These are phyloP conservation scores for Drosophila sp. DNA, from an alignment of 1,140 invertebrate genomes.

Conservation along the genomic window DNA sequence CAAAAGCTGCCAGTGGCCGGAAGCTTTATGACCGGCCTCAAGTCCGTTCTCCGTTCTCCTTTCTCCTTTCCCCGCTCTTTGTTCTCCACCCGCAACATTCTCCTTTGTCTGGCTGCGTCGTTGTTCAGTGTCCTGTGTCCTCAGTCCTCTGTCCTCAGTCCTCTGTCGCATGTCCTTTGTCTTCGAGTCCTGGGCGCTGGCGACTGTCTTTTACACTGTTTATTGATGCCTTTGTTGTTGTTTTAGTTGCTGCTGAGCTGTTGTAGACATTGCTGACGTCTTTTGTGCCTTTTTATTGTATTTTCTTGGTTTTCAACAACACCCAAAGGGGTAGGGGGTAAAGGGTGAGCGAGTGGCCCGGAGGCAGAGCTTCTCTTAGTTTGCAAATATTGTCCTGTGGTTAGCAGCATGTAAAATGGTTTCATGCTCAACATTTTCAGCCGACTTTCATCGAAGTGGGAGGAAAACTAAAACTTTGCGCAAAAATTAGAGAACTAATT, in stretches of 20 bases:
- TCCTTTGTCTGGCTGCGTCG: not conserved
- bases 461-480: constrained; percentile 19
- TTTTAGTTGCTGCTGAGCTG: constrained; percentile 47
- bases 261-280: constrained; percentile 76
- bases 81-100: too few relatives aligned
- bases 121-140: constrained; percentile 4
- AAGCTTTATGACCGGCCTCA: constrained; percentile 38
- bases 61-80: too few relatives aligned
- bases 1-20: constrained; percentile 37
- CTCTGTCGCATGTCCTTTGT: constrained; percentile 13
- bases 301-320: constrained; percentile 66
- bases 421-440: constrained; percentile 68
- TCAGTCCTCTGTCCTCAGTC: not conserved
- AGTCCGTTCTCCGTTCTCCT: constrained; percentile 12
- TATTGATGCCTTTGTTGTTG: constrained; percentile 73
- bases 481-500: constrained; percentile 41
- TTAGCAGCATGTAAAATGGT: constrained; percentile 78
- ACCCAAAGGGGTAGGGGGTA: not conserved
- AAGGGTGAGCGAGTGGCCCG: not conserved
- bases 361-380: constrained; percentile 53
- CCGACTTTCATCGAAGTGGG: constrained; percentile 26
- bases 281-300: constrained; percentile 81
- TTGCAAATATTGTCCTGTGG: constrained; percentile 73
- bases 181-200: constrained; percentile 24
- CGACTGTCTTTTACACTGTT: constrained; percentile 78